A percentile compares a stretch with the other conserved stretches of the same genome.
phyloP scores from a whole-genome alignment of 2,888 invertebrate species.

The Thelaira solivaga region DNA sequence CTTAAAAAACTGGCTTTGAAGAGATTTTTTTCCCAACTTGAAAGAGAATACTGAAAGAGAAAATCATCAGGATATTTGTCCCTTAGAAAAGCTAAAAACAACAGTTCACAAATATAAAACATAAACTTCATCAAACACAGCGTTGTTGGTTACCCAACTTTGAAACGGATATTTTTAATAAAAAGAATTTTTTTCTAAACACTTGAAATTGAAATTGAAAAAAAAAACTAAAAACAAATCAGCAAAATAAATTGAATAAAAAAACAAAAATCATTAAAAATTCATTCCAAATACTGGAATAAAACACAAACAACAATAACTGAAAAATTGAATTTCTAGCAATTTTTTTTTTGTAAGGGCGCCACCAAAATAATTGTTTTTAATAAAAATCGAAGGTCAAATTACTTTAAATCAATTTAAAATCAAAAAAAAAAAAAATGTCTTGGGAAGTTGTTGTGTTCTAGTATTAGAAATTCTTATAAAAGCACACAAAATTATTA shows the following conservation, averaged over 20 bases:
- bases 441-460: neutral
- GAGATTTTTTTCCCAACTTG: neutral
- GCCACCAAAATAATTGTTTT: constrained; percentile 41
- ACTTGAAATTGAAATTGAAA: neutral
- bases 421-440: neutral
- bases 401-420: constrained; percentile 31
- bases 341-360: constrained; percentile 18
- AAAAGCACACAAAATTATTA: neutral
- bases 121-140: too few relatives aligned
- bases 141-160: too few relatives aligned
- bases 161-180: too few relatives aligned
- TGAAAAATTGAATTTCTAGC: neutral
- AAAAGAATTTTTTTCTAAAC: too few relatives aligned
- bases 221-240: neutral
- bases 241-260: too few relatives aligned
- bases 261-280: too few relatives aligned
- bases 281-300: neutral
- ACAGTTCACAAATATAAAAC: too few relatives aligned
- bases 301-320: neutral
- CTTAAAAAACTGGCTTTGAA: neutral
- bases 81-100: too few relatives aligned
- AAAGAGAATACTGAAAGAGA: constrained; percentile 12
- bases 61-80: too few relatives aligned
- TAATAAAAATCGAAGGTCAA: constrained; percentile 44
- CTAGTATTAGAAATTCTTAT: neutral